phyloP scores from a whole-genome alignment of 2,797 vertebrate genomes.

The Triplophysa yarkandensis region DNA sequence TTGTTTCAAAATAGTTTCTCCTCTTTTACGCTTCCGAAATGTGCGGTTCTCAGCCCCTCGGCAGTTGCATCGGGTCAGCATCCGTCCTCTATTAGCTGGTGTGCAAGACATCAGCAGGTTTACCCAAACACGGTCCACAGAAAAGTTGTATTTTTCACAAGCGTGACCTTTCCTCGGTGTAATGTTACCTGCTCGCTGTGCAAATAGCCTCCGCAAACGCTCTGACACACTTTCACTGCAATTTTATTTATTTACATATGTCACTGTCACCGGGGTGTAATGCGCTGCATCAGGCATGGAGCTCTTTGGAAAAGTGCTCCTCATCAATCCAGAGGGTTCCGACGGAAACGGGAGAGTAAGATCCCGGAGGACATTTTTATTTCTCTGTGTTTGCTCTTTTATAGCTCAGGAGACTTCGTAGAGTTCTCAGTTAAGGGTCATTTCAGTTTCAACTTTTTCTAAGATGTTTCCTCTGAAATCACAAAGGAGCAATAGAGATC shows the following conservation, averaged over 20 bases:
- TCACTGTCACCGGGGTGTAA: constrained; percentile 33
- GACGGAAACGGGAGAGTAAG: background rate
- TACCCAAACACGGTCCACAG: constrained; percentile 15
- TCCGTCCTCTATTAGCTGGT: background rate
- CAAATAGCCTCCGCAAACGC: constrained; percentile 35
- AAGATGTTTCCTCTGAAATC: background rate
- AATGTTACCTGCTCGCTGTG: constrained; percentile 24
- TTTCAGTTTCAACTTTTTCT: background rate
- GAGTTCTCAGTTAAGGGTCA: background rate
- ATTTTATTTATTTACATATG: constrained; percentile 49
- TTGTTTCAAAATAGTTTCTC: background rate
- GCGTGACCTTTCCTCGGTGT: constrained; percentile 10
- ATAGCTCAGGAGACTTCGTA: background rate
- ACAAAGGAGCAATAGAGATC: background rate
- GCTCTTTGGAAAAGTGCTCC: constrained; percentile 43
- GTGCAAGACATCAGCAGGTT: constrained; percentile 11
- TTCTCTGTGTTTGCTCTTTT: background rate
- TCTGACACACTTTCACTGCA: constrained; percentile 32
- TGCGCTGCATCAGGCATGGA: constrained; percentile 27
- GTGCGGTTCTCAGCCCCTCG: background rate
- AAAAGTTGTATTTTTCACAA: constrained; percentile 26
- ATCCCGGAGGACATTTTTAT: background rate
- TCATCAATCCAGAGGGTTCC: constrained; percentile 44
- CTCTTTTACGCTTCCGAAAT: background rate
- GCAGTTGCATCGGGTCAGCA: background rate